Evolutionary conservation across 2,797 vertebrate species (phyloP).

Genomic region (Cryptoprocta ferox): DNA sequence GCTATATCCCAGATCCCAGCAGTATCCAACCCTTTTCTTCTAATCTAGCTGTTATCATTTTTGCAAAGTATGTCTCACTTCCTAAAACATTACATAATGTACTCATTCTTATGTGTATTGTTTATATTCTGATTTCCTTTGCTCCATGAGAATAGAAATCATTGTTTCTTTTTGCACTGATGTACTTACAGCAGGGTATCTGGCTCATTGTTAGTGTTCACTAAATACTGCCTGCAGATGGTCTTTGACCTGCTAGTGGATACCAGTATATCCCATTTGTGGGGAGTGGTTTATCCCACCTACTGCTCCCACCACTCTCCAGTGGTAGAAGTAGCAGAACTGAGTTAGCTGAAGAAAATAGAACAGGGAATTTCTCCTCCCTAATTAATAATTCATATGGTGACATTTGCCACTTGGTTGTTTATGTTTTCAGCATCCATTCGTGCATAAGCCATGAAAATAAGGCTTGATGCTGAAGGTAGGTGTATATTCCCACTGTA

Average conservation of each 20-base stretch:
- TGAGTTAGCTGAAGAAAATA: background rate
- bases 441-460: background rate
- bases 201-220: background rate
- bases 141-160: background rate
- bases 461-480: background rate
- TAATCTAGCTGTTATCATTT: background rate
- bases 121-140: background rate
- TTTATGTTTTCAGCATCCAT: background rate
- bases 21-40: background rate
- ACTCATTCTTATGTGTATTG: background rate
- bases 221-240: background rate
- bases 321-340: background rate
- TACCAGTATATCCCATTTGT: background rate
- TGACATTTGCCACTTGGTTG: background rate
- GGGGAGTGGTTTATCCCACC: background rate
- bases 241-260: background rate
- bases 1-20: background rate
- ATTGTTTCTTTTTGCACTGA: background rate
- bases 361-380: background rate
- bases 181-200: background rate
- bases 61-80: background rate
- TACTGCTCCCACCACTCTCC: background rate
- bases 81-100: background rate
- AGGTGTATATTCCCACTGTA: background rate
- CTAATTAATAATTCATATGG: background rate